A percentile compares a stretch with the other conserved stretches of the same genome.
phyloP scores from a whole-genome alignment of 2,797 vertebrate species.

The Rhyacichthys aspro region DNA sequence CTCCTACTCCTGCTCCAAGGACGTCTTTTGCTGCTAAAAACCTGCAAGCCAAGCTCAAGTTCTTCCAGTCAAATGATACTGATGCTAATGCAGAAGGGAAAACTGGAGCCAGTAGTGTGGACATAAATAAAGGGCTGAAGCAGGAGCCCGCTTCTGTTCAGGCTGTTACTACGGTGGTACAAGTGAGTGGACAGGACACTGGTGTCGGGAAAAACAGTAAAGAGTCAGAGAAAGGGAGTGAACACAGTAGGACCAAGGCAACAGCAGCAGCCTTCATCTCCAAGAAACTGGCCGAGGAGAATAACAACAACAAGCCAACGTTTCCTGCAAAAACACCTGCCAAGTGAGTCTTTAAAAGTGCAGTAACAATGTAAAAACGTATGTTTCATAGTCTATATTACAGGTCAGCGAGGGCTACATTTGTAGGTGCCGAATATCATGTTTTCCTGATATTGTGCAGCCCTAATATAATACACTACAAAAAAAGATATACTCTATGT shows the following conservation, averaged over 20 bases:
- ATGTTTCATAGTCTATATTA: too few species aligned
- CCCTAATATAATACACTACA: too few species aligned
- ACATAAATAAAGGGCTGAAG: constrained; percentile 37
- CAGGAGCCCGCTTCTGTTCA: constrained; percentile 29
- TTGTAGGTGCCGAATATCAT: too few species aligned
- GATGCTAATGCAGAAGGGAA: constrained; percentile 7
- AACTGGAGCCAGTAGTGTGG: constrained; percentile 7
- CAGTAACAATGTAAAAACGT: too few species aligned
- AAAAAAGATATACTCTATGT: too few species aligned
- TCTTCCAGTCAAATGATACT: constrained; percentile 63
- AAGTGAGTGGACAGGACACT: constrained; percentile 29
- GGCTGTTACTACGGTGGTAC: constrained; percentile 39
- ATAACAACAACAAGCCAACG: constrained; percentile 60
- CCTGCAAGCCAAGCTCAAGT: constrained; percentile 82
- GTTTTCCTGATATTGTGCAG: too few species aligned
- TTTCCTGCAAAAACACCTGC: too few species aligned
- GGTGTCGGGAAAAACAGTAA: constrained; percentile 8
- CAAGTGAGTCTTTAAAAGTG: constrained; percentile 42
- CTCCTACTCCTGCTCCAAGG: constrained; percentile 43
- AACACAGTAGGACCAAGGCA: constrained; percentile 40
- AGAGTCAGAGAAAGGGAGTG: constrained; percentile 5
- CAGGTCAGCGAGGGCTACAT: too few species aligned
- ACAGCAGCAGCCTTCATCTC: constrained; percentile 72
- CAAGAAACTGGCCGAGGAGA: constrained; percentile 72
- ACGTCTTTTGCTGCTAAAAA: constrained; percentile 70